Conservation (phyloP, 2,797 vertebrate species). For the Cynopterus sphinx region DNA sequence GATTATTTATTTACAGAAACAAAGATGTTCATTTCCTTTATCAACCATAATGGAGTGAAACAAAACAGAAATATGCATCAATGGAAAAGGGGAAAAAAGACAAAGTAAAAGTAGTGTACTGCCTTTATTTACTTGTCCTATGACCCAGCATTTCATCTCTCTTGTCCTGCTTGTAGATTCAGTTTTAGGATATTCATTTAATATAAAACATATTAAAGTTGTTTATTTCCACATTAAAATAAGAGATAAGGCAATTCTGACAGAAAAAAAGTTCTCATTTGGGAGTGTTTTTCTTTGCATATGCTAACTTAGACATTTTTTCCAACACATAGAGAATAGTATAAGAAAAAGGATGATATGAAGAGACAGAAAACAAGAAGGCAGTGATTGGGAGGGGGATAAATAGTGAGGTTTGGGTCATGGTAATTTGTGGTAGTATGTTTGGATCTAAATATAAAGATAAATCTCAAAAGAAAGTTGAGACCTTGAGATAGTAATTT, state of each 20-base stretch:
- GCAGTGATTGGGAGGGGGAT: background rate
- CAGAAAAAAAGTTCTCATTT: background rate
- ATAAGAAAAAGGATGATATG: background rate
- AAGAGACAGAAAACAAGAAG: background rate
- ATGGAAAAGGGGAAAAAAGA: background rate
- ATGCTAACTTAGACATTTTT: background rate
- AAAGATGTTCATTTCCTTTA: slow-evolving; percentile 52
- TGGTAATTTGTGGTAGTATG: background rate
- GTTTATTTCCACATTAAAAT: background rate
- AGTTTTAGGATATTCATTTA: background rate
- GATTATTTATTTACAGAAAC: slow-evolving; percentile 55
- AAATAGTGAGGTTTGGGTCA: background rate
- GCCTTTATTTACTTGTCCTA: background rate
- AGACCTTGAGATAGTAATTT: background rate
- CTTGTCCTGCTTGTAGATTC: background rate
- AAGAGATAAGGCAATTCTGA: background rate
- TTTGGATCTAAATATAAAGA: slow-evolving; percentile 25
- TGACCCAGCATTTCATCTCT: background rate
- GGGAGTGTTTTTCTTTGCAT: background rate
- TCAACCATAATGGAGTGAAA: background rate
- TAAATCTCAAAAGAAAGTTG: background rate
- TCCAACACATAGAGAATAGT: background rate
- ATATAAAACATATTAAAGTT: background rate
- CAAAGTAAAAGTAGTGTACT: background rate
- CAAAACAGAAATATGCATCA: slow-evolving; percentile 12